phyloP scores from a whole-genome alignment of 2,888 invertebrate genomes.

The Pammene fasciana region DNA sequence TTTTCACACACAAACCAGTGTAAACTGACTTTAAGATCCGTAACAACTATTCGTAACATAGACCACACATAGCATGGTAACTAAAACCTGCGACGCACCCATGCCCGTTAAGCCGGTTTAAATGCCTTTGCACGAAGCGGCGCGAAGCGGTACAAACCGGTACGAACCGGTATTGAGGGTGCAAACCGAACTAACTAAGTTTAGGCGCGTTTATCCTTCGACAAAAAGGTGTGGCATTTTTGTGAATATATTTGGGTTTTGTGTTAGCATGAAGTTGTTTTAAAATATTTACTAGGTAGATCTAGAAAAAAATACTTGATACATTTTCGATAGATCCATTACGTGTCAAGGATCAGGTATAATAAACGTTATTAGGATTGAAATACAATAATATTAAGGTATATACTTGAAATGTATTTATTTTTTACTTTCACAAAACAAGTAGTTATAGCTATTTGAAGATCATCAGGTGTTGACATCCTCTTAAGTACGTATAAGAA shows the following conservation, averaged over 20 bases:
- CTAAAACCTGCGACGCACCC: not conserved
- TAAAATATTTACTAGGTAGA: not conserved
- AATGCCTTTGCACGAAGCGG: constrained; percentile 11
- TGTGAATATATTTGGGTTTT: constrained; percentile 21
- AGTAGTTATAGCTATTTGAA: too few relatives aligned
- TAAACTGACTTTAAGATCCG: constrained; percentile 31
- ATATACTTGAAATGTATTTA: too few relatives aligned
- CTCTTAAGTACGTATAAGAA: not conserved
- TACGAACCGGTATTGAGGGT: constrained; percentile 24
- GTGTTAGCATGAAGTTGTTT: not conserved
- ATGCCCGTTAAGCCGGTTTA: not conserved
- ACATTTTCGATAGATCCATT: too few relatives aligned
- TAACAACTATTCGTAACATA: not conserved
- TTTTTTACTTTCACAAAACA: too few relatives aligned
- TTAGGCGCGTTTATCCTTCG: constrained; percentile 28
- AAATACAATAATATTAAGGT: too few relatives aligned
- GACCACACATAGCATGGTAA: not conserved
- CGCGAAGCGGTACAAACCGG: constrained; percentile 8
- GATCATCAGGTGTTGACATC: too few relatives aligned
- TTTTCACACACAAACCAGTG: not conserved
- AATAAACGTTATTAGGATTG: too few relatives aligned
- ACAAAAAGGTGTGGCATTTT: constrained; percentile 18
- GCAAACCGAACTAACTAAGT: constrained; percentile 34
- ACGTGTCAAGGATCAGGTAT: too few relatives aligned
- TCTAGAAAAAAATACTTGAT: too few relatives aligned